phyloP scores from a whole-genome alignment of 2,113 vertebrate genomes.

The Aepyceros melampus region DNA sequence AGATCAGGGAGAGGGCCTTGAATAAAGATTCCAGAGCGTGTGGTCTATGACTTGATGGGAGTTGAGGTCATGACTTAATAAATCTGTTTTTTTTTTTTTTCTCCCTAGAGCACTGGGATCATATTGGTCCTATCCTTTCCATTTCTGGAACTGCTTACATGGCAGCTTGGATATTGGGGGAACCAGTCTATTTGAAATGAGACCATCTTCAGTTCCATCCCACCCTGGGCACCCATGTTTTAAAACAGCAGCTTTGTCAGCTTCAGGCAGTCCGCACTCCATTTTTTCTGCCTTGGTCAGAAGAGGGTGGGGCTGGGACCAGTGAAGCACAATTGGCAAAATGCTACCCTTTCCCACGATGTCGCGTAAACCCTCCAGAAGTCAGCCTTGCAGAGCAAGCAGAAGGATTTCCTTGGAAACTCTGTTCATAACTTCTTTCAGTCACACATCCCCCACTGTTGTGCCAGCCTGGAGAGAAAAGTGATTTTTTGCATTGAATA shows the following conservation, averaged over 20 bases:
- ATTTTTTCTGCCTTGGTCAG: background rate
- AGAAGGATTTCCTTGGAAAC: conserved; percentile 34
- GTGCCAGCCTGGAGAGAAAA: background rate
- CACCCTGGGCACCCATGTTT: background rate
- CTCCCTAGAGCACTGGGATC: background rate
- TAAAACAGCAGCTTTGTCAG: background rate
- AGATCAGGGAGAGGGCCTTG: background rate
- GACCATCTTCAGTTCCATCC: background rate
- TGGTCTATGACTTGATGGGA: background rate
- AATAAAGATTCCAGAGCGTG: background rate
- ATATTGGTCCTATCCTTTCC: background rate
- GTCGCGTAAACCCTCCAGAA: background rate
- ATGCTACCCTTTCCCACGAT: background rate
- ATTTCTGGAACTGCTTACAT: background rate
- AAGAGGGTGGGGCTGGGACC: background rate
- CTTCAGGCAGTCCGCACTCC: background rate
- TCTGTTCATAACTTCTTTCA: background rate
- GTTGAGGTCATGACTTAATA: background rate
- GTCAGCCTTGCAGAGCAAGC: background rate
- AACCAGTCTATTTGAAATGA: background rate
- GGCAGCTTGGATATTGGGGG: background rate
- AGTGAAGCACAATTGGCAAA: background rate
- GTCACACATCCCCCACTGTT: background rate
- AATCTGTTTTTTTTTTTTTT: background rate
- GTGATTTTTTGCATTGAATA: conserved; percentile 38